Evolutionary conservation across 2,113 vertebrate species (phyloP), one percentile per base, ranked within the genome.

Genomic region (Tachysurus fulvidraco): DNA sequence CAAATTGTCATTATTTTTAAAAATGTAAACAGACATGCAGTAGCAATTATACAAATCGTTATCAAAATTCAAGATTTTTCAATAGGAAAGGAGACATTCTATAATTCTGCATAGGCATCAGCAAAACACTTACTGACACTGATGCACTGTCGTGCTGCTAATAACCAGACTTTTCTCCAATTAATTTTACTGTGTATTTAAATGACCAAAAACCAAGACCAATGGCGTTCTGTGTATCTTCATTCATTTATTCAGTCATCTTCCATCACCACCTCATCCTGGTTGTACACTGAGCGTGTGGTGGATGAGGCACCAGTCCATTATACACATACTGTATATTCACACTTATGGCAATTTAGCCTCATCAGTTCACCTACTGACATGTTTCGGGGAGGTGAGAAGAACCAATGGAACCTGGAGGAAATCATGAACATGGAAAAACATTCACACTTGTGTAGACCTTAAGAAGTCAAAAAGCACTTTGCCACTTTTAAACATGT

Each of bases 391-490:
- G 41, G 46, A 54, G 74, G 9, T 28, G 74, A 25, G 21, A 36
- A 36, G 52, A 79, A 79, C 30, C 46, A 13, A 3, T 25, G 28
- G 6, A 78, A 78, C 52, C 54, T 12, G n/a, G 55, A 81, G 55
- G 78, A 81, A 81, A 59, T 7, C 17, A 81, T 25, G 16, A 55
- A 36, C 28, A 59, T 23, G 9, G 14, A 9, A 21, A 54, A 52
- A 54, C 5, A 3, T 73, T 19, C 16, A 17, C 28, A 78, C 46
- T 77, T 14, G 25, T 77, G 46, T 4, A 1, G 36, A 41, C 44
- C 16, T 81, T 60, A 36, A 59, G 30, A 80, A 83, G 69, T 74
- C 88, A 86, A 80, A 62, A 87, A 86, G 76, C 83, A 87, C 83
- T 85, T 86, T 86, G 80, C 80, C 79, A 85, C 50, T 59, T 83